These are phyloP conservation scores for Cheilosia impressa DNA, from an alignment of 2,888 invertebrate genomes.

Conservation along the genomic window DNA sequence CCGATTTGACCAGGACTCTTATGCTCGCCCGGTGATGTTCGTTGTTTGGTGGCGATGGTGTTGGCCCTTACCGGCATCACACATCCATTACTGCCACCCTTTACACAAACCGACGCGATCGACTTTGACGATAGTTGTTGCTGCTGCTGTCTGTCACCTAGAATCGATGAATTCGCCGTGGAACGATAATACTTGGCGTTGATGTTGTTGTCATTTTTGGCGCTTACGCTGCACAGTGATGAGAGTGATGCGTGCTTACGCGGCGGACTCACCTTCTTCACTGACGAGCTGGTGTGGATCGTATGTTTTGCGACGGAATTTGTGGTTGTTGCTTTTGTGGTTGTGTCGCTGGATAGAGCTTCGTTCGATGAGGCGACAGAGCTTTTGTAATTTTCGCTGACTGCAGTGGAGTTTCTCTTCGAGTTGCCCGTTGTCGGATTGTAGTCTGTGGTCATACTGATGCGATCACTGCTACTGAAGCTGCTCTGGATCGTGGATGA, in stretches of 20 bases:
- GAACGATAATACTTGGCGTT: conserved; percentile 76
- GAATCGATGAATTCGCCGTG: conserved; percentile 60
- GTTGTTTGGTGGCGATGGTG: conserved; percentile 60
- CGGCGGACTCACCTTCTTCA: conserved; percentile 80
- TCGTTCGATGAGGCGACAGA: conserved; percentile 79
- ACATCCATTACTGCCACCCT: conserved; percentile 46
- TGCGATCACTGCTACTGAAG: conserved; percentile 79
- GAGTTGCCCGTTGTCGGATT: conserved; percentile 80
- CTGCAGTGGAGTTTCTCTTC: conserved; percentile 79
- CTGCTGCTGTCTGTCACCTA: conserved; percentile 61
- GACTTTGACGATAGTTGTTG: conserved; percentile 39
- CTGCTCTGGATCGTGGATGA: conserved; percentile 80
- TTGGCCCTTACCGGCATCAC: conserved; percentile 56
- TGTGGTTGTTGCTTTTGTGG: conserved; percentile 56
- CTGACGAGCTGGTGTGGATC: conserved; percentile 77
- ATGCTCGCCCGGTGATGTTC: conserved; percentile 82
- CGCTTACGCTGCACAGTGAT: conserved; percentile 72
- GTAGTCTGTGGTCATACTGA: conserved; percentile 78
- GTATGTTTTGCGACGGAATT: conserved; percentile 39
- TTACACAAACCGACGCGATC: conserved; percentile 58
- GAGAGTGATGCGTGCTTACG: conserved; percentile 80
- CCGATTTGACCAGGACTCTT: conserved; percentile 82
- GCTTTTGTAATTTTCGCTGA: conserved; percentile 78
- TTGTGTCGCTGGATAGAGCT: conserved; percentile 78
- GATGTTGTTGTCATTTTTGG: conserved; percentile 73